Evolutionary conservation across 1,140 invertebrate genomes (phyloP).

Genomic region (Olivierus martensii): DNA sequence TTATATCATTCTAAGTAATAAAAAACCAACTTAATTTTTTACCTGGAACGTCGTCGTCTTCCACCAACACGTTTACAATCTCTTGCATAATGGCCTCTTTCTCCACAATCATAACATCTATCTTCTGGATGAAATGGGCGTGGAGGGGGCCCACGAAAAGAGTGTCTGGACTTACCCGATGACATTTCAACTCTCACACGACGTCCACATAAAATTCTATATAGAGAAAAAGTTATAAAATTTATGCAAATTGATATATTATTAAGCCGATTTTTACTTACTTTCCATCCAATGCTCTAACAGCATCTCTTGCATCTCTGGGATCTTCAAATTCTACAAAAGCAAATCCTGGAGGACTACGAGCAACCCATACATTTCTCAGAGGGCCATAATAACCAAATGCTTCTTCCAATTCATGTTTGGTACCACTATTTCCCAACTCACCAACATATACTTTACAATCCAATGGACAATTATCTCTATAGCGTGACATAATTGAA

Average conservation of each 20-base stretch:
- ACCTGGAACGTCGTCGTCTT: not conserved
- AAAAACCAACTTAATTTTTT: not conserved
- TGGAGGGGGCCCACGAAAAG: slow-evolving; percentile 28
- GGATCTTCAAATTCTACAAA: slow-evolving; percentile 93
- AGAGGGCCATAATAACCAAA: slow-evolving; percentile 90
- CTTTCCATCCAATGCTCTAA: slow-evolving; percentile 54
- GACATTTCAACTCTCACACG: slow-evolving; percentile 84
- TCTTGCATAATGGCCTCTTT: slow-evolving; percentile 76
- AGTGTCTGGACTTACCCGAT: slow-evolving; percentile 48
- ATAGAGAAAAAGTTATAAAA: too few relatives aligned
- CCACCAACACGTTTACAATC: slow-evolving; percentile 49
- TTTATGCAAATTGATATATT: not conserved
- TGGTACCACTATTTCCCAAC: slow-evolving; percentile 62
- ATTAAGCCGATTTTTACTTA: slow-evolving; percentile 30
- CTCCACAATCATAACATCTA: slow-evolving; percentile 83
- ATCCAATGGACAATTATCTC: slow-evolving; percentile 44
- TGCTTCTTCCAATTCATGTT: slow-evolving; percentile 80
- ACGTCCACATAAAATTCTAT: slow-evolving; percentile 66
- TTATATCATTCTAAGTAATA: too few relatives aligned
- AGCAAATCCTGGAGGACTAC: slow-evolving; percentile 87
- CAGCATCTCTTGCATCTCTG: slow-evolving; percentile 86
- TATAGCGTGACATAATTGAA: too few relatives aligned
- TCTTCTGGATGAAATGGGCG: slow-evolving; percentile 60
- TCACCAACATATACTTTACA: slow-evolving; percentile 96
- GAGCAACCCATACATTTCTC: slow-evolving; percentile 86